Base-by-base conservation (phyloP, 2,888 invertebrate genomes). In the Caenorhabditis sp. region DNA sequence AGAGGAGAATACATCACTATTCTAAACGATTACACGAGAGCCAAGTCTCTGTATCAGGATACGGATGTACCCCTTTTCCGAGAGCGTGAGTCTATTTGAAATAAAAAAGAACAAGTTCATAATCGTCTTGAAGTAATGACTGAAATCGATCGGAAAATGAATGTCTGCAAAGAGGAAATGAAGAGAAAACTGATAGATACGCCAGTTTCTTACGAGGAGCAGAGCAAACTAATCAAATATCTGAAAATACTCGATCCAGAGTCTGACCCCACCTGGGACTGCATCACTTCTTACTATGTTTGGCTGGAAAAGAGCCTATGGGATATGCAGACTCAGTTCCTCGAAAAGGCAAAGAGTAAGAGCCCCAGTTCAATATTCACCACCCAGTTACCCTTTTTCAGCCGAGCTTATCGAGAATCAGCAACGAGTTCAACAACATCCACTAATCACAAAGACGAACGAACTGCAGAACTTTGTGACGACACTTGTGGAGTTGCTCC, bases 181-280 rank as follows among this genome's bases (percentile, higher is more conserved):
- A 93, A 94, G 84, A 93, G 92, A 20, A 94, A 94, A 89, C 92
- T 99, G 79, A 93, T 95, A 81, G 94, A 94, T 68, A 94, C 95
- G 92, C 96, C 96, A 0, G 93, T 94, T 39, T 93, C 94, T 81
- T 93, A 96, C 26, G 97, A 97, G 82, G 95, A 96, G 86, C 96
- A 98, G 89, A 96, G 95, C 86, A 94, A 95, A 89, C 92, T 96
- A 72, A 96, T 98, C 82, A 93, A 95, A 92, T 92, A 88, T 50
- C 76, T 88, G 39, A 88, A 87, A 73, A 93, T 93, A 87, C 90
- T 94, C 78, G 94, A 94, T 87, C 92, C 92, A 59, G 92, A 92
- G 4, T 94, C 94, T 7, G 97, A 99, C 90, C 95, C 97, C 1
- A 97, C 96, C 0, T 98, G 98, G 98, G 94, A 95, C 80, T 96